These are phyloP conservation scores for Tetramorium alpestre DNA, from an alignment of 1,140 invertebrate genomes.

Conservation along the genomic window DNA sequence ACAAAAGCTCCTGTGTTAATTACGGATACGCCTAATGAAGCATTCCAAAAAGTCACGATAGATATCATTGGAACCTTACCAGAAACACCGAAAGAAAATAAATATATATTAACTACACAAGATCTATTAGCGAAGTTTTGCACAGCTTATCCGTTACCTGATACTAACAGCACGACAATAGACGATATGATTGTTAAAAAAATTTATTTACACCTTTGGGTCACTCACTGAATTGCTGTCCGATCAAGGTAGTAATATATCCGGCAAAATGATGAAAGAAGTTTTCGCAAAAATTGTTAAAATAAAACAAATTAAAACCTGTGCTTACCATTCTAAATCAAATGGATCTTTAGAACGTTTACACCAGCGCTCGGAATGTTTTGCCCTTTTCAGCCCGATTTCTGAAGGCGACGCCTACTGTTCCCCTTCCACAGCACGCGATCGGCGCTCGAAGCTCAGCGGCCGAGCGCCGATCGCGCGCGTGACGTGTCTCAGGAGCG, in stretches of 20 bases:
- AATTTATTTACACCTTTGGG: no score
- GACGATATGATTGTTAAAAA: no score
- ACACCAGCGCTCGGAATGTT: no score
- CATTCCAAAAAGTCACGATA: slow-evolving; percentile 3
- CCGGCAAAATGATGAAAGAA: background rate
- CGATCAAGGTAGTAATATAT: background rate
- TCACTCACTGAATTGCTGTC: background rate
- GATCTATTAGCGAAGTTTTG: background rate
- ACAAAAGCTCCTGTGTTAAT: background rate
- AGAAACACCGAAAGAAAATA: background rate
- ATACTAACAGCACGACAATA: no score
- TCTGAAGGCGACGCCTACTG: no score
- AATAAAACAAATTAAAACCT: background rate
- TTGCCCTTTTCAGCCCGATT: no score
- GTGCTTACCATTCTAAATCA: background rate
- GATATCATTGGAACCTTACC: background rate
- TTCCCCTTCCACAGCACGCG: no score
- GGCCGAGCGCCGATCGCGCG: no score
- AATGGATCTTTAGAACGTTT: background rate
- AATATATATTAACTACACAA: background rate
- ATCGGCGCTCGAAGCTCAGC: no score
- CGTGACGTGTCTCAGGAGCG: no score
- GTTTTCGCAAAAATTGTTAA: background rate
- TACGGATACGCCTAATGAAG: background rate
- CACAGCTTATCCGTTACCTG: no score